Percentiles rank a stretch among this genome's conserved stretches.
phyloP scores from a whole-genome alignment of 35 echinoderm and acorn worm genomes.

The Heliocidaris tuberculata region DNA sequence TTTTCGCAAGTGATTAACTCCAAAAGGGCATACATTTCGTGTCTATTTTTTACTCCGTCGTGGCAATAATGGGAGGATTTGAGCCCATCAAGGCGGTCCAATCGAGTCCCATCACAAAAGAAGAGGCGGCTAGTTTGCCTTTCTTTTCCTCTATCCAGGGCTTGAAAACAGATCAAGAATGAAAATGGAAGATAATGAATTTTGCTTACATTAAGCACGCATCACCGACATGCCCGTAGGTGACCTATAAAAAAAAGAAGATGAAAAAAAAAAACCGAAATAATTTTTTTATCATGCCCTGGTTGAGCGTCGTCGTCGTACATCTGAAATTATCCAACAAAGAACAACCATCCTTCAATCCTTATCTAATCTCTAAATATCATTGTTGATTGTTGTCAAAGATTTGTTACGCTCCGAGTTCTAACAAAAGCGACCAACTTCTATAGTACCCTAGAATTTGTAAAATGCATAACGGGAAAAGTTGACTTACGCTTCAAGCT shows the following conservation, averaged over 20 bases:
- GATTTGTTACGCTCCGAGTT: no score
- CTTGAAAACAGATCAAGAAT: not conserved
- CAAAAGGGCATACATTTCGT: not conserved
- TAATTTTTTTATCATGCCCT: not conserved
- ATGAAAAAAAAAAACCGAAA: not conserved
- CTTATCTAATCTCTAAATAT: no score
- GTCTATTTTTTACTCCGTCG: not conserved
- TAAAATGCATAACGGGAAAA: not conserved
- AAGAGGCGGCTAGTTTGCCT: not conserved
- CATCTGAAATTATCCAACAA: not conserved
- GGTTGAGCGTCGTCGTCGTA: not conserved
- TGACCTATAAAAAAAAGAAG: not conserved
- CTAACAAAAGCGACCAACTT: not conserved
- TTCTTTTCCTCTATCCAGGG: not conserved
- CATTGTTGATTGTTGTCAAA: no score
- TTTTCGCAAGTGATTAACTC: not conserved
- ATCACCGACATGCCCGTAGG: not conserved
- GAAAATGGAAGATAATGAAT: constrained; percentile 4
- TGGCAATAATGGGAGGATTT: constrained; percentile 3
- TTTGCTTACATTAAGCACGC: not conserved
- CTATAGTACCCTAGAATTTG: not conserved
- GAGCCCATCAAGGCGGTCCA: not conserved
- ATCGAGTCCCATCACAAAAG: constrained; percentile 1
- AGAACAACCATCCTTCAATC: not conserved
- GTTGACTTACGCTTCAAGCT: not conserved